A percentile compares a stretch with the other conserved stretches of the same genome.
These are phyloP conservation scores for Corydoras sp. DNA, from an alignment of 2,113 vertebrate species.

Conservation along the genomic window DNA sequence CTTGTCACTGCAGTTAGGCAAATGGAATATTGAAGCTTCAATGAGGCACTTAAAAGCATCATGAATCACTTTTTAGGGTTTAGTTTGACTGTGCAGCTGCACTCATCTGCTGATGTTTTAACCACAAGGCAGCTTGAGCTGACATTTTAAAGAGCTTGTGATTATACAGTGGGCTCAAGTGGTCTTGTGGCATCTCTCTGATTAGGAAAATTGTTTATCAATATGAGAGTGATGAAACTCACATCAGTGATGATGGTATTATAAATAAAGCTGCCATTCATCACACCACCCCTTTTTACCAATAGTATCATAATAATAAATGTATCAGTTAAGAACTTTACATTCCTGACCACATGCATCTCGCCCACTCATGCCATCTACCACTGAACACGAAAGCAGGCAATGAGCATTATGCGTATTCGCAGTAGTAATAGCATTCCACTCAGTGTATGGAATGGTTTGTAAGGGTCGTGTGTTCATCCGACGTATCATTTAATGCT, in stretches of 20 bases:
- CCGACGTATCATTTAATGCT: too few relatives aligned
- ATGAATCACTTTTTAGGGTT: conserved; percentile 20
- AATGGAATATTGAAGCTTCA: conserved; percentile 11
- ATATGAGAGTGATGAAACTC: conserved; percentile 24
- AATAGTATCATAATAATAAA: too few relatives aligned
- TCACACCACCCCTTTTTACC: too few relatives aligned
- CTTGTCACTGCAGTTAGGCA: conserved; percentile 13
- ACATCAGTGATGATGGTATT: background rate
- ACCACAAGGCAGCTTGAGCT: conserved; percentile 22
- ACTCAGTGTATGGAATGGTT: too few relatives aligned
- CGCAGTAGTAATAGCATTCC: too few relatives aligned
- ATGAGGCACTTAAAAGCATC: conserved; percentile 15
- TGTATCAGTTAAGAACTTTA: too few relatives aligned
- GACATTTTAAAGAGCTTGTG: conserved; percentile 24
- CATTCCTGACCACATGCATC: too few relatives aligned
- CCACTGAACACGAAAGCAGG: too few relatives aligned
- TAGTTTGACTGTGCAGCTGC: conserved; percentile 7
- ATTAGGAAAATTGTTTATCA: conserved; percentile 32
- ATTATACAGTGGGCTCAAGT: conserved; percentile 15
- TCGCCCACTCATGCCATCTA: too few relatives aligned
- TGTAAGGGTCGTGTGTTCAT: too few relatives aligned
- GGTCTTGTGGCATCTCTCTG: conserved; percentile 23
- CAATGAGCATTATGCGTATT: too few relatives aligned
- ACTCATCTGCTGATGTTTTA: conserved; percentile 23
- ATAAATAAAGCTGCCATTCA: too few relatives aligned